Conservation (phyloP, 2,888 invertebrate species). For the Tigriopus californicus region DNA sequence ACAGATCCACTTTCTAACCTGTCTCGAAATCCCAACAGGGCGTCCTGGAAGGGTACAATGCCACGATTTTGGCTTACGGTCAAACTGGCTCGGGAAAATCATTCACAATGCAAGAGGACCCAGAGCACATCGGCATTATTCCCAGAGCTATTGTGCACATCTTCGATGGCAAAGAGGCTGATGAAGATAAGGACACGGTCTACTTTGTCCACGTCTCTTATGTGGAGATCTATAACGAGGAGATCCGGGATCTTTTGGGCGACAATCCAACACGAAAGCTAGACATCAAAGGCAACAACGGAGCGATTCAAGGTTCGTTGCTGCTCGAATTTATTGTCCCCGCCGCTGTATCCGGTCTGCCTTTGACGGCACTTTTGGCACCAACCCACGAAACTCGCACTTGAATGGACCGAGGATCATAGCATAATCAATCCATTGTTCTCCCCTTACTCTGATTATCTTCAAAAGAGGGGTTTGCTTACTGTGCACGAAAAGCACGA, state of each 20-base stretch:
- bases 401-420: no score
- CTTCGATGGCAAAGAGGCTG: conserved; percentile 10
- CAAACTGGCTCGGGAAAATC: conserved; percentile 13
- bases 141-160: conserved; percentile 12
- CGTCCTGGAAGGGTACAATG: conserved; percentile 6
- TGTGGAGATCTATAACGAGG: conserved; percentile 13
- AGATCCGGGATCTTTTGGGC: conserved; percentile 4
- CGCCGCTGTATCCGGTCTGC: no score
- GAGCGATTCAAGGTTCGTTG: no score
- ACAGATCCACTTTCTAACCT: no score
- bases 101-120: conserved; percentile 14
- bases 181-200: conserved; percentile 7
- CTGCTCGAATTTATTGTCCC: no score
- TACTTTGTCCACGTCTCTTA: conserved; percentile 11
- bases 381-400: no score
- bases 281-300: not conserved
- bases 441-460: no score
- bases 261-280: not conserved
- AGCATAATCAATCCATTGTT: no score
- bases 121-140: conserved; percentile 13
- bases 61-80: conserved; percentile 13
- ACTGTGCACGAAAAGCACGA: no score
- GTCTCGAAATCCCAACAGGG: not conserved
- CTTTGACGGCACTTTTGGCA: no score
- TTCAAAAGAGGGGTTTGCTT: no score